Percentiles rank a stretch among this genome's conserved stretches.
These are phyloP conservation scores for Hesperia comma DNA, from an alignment of 2,888 invertebrate genomes.

Conservation along the genomic window DNA sequence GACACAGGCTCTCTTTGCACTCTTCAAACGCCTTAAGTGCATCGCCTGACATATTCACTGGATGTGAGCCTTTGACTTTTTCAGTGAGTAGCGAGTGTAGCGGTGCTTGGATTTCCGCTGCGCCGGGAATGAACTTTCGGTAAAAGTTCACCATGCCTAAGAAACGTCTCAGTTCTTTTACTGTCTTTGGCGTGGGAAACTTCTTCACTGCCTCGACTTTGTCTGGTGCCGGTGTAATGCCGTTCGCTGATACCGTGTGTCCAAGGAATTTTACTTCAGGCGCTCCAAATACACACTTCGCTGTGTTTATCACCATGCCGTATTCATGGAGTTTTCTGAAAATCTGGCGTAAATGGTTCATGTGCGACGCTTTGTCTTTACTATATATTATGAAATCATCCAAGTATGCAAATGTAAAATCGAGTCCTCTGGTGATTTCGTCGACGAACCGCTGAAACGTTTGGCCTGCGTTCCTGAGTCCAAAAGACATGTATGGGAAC, in stretches of 20 bases:
- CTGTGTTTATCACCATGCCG: neutral
- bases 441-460: neutral
- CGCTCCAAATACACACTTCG: constrained; percentile 14
- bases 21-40: neutral
- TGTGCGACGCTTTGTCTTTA: neutral
- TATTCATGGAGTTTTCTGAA: neutral
- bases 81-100: neutral
- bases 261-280: constrained; percentile 18
- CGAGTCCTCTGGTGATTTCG: neutral
- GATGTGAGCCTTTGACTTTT: neutral
- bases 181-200: constrained; percentile 12
- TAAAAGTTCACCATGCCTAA: neutral
- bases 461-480: constrained; percentile 5
- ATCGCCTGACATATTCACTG: neutral
- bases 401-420: neutral
- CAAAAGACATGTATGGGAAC: neutral
- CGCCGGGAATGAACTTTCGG: neutral
- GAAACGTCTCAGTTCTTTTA: constrained; percentile 4
- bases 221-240: constrained; percentile 12
- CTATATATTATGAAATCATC: neutral
- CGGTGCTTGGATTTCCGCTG: neutral
- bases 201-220: constrained; percentile 20
- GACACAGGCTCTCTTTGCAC: neutral
- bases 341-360: neutral
- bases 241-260: constrained; percentile 12